These are phyloP conservation scores for Leucoraja erinaceus DNA, from an alignment of 2,113 vertebrate genomes.

Conservation along the genomic window DNA sequence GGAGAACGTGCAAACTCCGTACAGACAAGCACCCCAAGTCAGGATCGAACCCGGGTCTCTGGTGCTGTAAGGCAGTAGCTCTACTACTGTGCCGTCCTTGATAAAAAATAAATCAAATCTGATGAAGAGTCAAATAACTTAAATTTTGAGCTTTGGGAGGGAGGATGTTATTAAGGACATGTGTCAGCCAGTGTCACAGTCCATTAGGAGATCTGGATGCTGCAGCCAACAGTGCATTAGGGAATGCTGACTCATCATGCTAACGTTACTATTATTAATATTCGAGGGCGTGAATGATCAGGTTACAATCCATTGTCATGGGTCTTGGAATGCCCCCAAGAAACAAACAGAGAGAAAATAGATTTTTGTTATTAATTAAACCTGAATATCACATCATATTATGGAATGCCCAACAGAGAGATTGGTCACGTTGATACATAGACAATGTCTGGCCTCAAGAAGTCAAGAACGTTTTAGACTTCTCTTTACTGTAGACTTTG, in stretches of 20 bases:
- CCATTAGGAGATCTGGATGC: background rate
- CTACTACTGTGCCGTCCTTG: too few relatives aligned
- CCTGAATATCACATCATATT: background rate
- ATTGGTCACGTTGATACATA: background rate
- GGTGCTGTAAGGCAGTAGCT: too few relatives aligned
- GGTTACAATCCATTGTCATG: background rate
- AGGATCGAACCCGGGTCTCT: too few relatives aligned
- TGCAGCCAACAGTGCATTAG: background rate
- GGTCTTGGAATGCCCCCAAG: background rate
- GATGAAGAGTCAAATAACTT: background rate
- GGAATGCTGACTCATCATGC: background rate
- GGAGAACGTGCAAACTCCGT: too few relatives aligned
- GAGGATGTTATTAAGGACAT: background rate
- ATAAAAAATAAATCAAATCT: background rate
- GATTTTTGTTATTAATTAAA: background rate
- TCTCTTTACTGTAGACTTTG: too few relatives aligned
- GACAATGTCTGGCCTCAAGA: too few relatives aligned
- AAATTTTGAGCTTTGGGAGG: background rate
- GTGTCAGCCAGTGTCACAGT: background rate
- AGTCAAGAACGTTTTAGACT: too few relatives aligned
- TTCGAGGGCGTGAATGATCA: background rate
- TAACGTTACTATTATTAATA: background rate
- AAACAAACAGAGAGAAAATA: background rate
- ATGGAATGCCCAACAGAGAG: background rate
- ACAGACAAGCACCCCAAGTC: too few relatives aligned